Evolutionary conservation across 2,888 invertebrate species (phyloP).

Genomic region (Apotomis turbidana): DNA sequence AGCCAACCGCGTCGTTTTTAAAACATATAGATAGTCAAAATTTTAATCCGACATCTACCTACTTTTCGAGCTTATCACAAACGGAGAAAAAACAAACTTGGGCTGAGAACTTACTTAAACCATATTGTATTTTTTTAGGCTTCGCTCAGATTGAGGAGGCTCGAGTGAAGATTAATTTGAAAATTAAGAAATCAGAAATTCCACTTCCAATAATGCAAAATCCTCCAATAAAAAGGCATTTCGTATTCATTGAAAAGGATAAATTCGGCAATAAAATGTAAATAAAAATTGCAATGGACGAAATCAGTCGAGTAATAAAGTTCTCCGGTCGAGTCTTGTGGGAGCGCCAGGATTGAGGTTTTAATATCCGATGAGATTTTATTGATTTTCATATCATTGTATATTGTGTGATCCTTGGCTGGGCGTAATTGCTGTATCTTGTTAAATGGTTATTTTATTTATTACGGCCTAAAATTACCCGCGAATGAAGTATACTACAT

Average conservation of each 20-base stretch:
- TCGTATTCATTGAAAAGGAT: slow-evolving; percentile 5
- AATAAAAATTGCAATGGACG: slow-evolving; percentile 22
- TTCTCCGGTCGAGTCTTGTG: not conserved
- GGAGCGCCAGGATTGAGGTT: slow-evolving; percentile 12
- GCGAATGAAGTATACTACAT: too few species aligned
- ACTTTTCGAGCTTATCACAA: too few species aligned
- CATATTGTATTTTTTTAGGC: too few species aligned
- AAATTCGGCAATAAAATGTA: slow-evolving; percentile 22
- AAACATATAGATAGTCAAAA: too few species aligned
- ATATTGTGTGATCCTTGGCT: not conserved
- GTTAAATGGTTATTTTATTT: too few species aligned
- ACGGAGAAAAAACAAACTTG: too few species aligned
- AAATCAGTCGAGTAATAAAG: slow-evolving; percentile 14
- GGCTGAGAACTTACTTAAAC: too few species aligned
- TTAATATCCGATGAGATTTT: slow-evolving; percentile 19
- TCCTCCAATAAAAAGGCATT: not conserved
- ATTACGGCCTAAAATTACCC: too few species aligned
- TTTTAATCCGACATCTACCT: too few species aligned
- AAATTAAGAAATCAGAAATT: slow-evolving; percentile 1
- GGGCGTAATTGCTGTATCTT: not conserved
- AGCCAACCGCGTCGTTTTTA: too few species aligned
- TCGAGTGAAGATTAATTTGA: not conserved
- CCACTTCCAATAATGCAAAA: slow-evolving; percentile 9
- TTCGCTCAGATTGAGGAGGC: too few species aligned
- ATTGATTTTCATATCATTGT: slow-evolving; percentile 18